Evolutionary conservation across 2,797 vertebrate species (phyloP), one percentile per base, ranked within the genome.

Genomic region (Sarcophilus harrisii): DNA sequence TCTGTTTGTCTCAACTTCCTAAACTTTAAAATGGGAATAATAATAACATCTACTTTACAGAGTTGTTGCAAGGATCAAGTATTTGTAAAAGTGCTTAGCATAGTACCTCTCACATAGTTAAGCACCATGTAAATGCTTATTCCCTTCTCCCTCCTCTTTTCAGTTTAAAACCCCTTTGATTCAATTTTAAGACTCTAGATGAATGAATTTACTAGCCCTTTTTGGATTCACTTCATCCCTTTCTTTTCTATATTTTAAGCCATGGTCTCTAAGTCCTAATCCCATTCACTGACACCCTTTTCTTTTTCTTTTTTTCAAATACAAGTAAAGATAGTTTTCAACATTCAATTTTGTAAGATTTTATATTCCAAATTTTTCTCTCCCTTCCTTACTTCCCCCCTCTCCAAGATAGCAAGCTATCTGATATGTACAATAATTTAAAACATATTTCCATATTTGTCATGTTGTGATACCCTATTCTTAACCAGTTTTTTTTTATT

Each of bases 311-410:
- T 55, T 55, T 55, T 55, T 55, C 54, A 55, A 55, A 55, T 55
- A 92, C 87, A 49, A 93, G 91, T 87, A 89, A 95, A 81, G 96
- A 91, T 4, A 81, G 1, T 92, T 57, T 30, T 27, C n/a, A 54
- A 11, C 45, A 32, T 81, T 95, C 90, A 58, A 18, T 55, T 55
- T 94, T 94, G 93, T 90, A n/a, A 55, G 12, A 93, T 73, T 95
- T 97, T 97, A 10, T 55, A 11, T 55, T 11, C 54, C 54, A 55
- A 10, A 10, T 55, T 55, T 55, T 9, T 55, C 54, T 55, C 54
- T 55, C 54, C 10, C 58, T 91, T 92, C 93, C 57, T n/a, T 90
- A 89, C 91, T 32, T 55, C 54, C 5, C 54, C 54, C 54, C 54
- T 55, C 54, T 1, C 9, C 54, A 55, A 55, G 54, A 55, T 55